Evolutionary conservation across 1,140 invertebrate species (phyloP), one percentile per base, ranked within the genome.

Genomic region (Sinonovacula constricta): DNA sequence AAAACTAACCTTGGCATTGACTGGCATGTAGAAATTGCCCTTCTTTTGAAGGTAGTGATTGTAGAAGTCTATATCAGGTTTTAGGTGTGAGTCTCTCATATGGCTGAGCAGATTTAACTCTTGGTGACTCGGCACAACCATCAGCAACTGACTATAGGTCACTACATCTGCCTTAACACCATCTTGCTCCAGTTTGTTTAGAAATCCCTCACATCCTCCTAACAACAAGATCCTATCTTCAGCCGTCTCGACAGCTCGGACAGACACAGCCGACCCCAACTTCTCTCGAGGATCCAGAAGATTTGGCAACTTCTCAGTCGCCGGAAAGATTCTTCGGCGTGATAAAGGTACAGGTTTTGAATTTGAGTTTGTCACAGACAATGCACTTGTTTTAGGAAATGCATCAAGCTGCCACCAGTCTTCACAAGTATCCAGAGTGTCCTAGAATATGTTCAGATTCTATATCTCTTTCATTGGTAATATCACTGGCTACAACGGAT

Each of bases 31-130:
- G 7, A 45, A 45, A 45, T 10, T 7, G 39, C 7, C 18, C 39
- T 45, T 45, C 39, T 45, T 45, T 18, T 45, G 7, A 7, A 98
- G 97, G 18, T 98, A 90, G 87, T 95, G 93, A 90, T 98, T 98
- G 83, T 94, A 97, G 87, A 97, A 97, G 86, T 94, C 94, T 45
- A 95, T 93, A 91, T 98, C 96, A 0, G 94, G 90, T 82, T 92
- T 92, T 0, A 97, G 86, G 14, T 92, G 90, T 36, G 91, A 88
- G 65, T 91, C 86, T 63, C 93, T 92, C 85, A 97, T 93, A 30
- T 92, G 86, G 49, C 87, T 79, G 7, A 96, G 77, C 5, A 96
- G 83, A 80, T 93, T 91, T 53, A 94, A 91, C 90, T 98, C 96
- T 15, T 51, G 18, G 18, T 57, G 28, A 15, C 14, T 3, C 4